Evolutionary conservation across 2,888 invertebrate genomes (phyloP).

Genomic region (Cenopis cana): DNA sequence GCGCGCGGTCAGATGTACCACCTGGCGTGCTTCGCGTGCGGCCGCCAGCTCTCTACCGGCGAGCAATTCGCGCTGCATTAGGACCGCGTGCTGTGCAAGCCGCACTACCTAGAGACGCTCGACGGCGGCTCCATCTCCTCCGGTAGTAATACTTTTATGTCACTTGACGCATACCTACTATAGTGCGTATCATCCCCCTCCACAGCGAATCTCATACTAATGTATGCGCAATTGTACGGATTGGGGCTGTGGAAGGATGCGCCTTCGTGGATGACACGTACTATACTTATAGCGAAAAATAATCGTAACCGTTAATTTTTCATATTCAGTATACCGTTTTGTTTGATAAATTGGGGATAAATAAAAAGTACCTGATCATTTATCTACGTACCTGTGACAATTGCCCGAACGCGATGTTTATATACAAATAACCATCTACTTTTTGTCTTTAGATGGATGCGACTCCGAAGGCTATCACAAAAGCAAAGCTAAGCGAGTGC

Average conservation of each 20-base stretch:
- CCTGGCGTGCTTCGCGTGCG: slow-evolving; percentile 99
- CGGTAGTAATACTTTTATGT: slow-evolving; percentile 88
- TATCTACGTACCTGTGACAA: not conserved
- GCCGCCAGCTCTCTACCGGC: slow-evolving; percentile 95
- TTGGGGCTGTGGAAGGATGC: too few relatives aligned
- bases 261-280: too few relatives aligned
- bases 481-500: slow-evolving; percentile 98
- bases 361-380: too few relatives aligned
- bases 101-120: slow-evolving; percentile 97
- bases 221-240: too few relatives aligned
- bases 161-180: not conserved
- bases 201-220: too few relatives aligned
- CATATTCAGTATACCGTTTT: not conserved
- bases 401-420: not conserved
- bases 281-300: not conserved
- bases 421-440: not conserved
- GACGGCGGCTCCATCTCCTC: slow-evolving; percentile 96
- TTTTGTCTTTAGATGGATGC: slow-evolving; percentile 88
- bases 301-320: not conserved
- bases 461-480: slow-evolving; percentile 96
- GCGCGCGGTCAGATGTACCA: slow-evolving; percentile 98
- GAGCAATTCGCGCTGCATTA: slow-evolving; percentile 99
- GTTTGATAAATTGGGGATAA: too few relatives aligned
- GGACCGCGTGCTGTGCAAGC: slow-evolving; percentile 97
- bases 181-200: too few relatives aligned